Percentiles rank a stretch among this genome's conserved stretches.
These are phyloP conservation scores for Zaprionus tsacasi DNA, from an alignment of 1,140 invertebrate species.

Conservation along the genomic window DNA sequence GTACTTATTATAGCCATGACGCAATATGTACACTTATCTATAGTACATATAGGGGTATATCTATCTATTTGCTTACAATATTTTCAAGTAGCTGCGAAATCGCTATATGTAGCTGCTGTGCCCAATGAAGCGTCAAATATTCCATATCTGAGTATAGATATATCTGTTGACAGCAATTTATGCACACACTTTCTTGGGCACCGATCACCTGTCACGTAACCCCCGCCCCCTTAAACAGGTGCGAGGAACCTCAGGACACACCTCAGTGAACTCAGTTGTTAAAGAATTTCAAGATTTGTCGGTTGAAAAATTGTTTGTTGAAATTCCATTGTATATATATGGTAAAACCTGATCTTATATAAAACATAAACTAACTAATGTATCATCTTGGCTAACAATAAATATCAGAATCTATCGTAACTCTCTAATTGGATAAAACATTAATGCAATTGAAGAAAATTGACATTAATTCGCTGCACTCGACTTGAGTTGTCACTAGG, in stretches of 20 bases:
- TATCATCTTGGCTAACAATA: constrained; percentile 7
- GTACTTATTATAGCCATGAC: constrained; percentile 26
- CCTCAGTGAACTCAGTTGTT: constrained; percentile 15
- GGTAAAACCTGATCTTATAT: background rate
- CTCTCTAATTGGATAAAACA: constrained; percentile 3
- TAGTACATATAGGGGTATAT: background rate
- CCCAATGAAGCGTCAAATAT: constrained; percentile 41
- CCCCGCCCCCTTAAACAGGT: constrained; percentile 22
- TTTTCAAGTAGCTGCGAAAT: constrained; percentile 39
- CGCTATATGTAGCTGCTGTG: constrained; percentile 14
- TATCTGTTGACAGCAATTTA: background rate
- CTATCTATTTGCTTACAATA: constrained; percentile 30
- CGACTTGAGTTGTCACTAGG: background rate
- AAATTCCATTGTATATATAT: background rate
- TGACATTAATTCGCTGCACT: background rate
- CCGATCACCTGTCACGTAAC: constrained; percentile 22
- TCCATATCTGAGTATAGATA: background rate
- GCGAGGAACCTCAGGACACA: constrained; percentile 19
- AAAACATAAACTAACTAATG: background rate
- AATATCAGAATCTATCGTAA: background rate
- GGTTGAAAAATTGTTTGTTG: background rate
- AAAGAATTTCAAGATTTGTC: background rate
- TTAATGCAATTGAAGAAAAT: constrained; percentile 7
- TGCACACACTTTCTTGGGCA: constrained; percentile 28
- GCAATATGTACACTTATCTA: constrained; percentile 18